These are phyloP conservation scores for Calameuta idolon DNA, from an alignment of 2,888 invertebrate species.

Conservation along the genomic window DNA sequence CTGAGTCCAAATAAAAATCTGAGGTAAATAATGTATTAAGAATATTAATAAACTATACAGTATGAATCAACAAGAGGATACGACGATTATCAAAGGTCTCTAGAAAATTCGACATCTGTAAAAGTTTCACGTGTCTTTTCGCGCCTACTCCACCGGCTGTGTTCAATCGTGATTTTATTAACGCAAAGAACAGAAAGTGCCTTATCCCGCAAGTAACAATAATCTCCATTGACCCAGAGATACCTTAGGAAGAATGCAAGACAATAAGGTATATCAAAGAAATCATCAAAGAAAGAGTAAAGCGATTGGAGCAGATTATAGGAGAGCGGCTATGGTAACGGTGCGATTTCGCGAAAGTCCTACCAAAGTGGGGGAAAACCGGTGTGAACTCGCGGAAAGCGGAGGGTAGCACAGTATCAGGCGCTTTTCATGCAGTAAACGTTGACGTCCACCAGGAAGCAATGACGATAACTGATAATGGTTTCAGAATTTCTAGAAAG, in stretches of 20 bases:
- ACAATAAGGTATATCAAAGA: neutral
- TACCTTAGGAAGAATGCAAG: neutral
- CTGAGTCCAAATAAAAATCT: neutral
- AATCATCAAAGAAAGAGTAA: neutral
- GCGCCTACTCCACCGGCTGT: neutral
- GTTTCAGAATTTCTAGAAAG: neutral
- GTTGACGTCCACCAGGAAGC: neutral
- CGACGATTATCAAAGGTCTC: neutral
- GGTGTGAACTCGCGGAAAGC: slow-evolving; percentile 6
- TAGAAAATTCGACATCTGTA: neutral
- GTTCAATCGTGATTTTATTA: neutral
- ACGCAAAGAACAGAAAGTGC: neutral
- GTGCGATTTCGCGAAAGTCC: slow-evolving; percentile 8
- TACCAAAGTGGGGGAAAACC: slow-evolving; percentile 2
- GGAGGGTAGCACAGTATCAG: neutral
- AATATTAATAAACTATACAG: neutral
- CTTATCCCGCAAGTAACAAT: neutral
- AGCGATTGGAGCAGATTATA: neutral
- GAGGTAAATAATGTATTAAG: neutral
- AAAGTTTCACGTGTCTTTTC: neutral
- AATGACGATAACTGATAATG: neutral
- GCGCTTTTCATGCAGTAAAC: neutral
- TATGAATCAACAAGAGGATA: neutral
- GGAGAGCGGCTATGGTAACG: neutral
- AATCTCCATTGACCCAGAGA: neutral